Base-by-base conservation (phyloP, 1,140 invertebrate species). In the Scaptodrosophila lebanonensis region DNA sequence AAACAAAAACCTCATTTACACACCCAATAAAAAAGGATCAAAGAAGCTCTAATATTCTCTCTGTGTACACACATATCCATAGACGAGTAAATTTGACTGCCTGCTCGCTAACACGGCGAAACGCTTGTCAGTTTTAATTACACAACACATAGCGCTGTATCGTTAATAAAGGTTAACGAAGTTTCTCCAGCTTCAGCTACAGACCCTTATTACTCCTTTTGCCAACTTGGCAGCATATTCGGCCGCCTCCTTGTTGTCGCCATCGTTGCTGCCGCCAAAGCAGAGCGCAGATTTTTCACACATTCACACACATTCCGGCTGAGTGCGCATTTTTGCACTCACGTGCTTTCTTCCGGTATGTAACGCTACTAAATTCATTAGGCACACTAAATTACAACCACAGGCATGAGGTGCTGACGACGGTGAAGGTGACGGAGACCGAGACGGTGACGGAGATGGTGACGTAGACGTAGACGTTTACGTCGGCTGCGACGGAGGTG, bases 301-400 rank as follows among this genome's bases (percentile, higher is more conserved):
- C 61, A 73, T 62, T 79, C 42, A 52, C 50, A 52, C 66, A 57
- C 18, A 71, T 71, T 72, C 58, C 56, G 45, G 54, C 38, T 36
- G 73, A 73, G 75, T 79, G 75, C 75, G 75, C 75, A 82, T 82
- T 82, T 79, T 79, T 73, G 75, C 75, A 73, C 75, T 82, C 75
- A 72, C 73, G 51, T 79, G 64, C 73, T 72, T 50, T 47, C 56
- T 72, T 68, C 49, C 75, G 69, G 69, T 82, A 75, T 70, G 75
- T 82, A 70, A 82, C 69, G 75, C 61, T 82, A 82, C 75, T 82
- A 82, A 82, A 82, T 82, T 82, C 75, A 82, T 82, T 82, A 82
- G 75, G 69, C 70, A 82, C 75, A 82, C 75, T 82, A 82, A 82
- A 82, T 82, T 82, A 82, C 75, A 82, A 82, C 75, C 75, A 51